phyloP scores from a whole-genome alignment of 2,113 vertebrate genomes.

The Psammodynastes pulverulentus region DNA sequence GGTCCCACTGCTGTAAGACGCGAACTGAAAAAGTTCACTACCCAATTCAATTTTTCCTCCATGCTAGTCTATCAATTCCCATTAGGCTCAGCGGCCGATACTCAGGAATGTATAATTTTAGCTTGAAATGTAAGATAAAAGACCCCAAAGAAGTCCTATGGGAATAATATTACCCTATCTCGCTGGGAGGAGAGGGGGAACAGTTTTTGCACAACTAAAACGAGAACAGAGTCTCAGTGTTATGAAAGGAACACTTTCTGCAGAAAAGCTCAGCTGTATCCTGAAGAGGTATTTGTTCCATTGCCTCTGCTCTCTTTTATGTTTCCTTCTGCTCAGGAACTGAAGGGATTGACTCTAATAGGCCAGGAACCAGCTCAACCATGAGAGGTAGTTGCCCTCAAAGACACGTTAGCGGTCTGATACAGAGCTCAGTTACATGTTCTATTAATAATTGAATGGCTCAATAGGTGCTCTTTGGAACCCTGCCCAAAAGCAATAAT shows the following conservation, averaged over 20 bases:
- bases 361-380: neutral
- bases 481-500: conserved; percentile 29
- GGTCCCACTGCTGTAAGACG: neutral
- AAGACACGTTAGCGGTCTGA: neutral
- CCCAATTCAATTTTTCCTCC: too few relatives aligned
- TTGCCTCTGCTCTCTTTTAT: neutral
- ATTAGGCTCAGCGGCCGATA: too few relatives aligned
- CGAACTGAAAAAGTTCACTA: neutral
- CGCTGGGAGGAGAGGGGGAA: neutral
- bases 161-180: neutral
- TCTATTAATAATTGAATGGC: conserved; percentile 46
- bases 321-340: neutral
- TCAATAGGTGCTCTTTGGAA: conserved; percentile 49
- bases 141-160: neutral
- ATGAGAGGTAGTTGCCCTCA: neutral
- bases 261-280: neutral
- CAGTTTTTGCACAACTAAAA: neutral
- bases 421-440: conserved; percentile 6
- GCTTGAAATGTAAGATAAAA: neutral
- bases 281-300: neutral
- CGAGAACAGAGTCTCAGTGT: neutral
- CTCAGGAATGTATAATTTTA: neutral
- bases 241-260: neutral
- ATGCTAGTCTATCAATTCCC: neutral
- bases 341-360: neutral